Percentiles rank a stretch among this genome's conserved stretches.
These are phyloP conservation scores for Eremophila alpestris DNA, from an alignment of 2,797 vertebrate species.

Conservation along the genomic window DNA sequence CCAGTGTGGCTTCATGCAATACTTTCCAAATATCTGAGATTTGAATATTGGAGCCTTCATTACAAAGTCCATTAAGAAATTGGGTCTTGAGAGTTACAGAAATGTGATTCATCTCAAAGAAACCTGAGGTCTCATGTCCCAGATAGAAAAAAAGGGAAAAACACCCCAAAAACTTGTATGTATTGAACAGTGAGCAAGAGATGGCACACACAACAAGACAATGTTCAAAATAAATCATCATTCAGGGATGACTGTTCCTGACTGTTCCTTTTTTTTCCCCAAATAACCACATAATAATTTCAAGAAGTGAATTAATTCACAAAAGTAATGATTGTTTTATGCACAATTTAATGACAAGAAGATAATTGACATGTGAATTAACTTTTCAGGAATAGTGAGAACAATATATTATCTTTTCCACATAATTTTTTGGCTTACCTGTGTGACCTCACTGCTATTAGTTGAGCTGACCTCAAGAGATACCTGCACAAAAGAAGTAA, in stretches of 20 bases:
- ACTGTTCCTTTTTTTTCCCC: not conserved
- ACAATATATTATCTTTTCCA: not conserved
- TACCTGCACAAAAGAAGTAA: not conserved
- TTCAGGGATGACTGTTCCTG: not conserved
- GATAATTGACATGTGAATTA: slow-evolving; percentile 22
- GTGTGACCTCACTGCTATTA: not conserved
- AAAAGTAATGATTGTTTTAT: not conserved
- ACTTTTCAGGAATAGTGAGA: not conserved
- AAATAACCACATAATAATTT: not conserved
- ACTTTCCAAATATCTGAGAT: not conserved
- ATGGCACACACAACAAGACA: not conserved
- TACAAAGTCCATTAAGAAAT: not conserved
- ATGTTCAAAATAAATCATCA: not conserved
- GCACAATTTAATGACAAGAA: not conserved
- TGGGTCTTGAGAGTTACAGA: not conserved
- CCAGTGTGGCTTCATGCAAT: not conserved
- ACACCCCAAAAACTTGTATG: rapidly evolving
- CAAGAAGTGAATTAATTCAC: not conserved
- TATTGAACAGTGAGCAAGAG: not conserved
- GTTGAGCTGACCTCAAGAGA: not conserved
- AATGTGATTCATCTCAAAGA: not conserved
- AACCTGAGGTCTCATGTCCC: not conserved
- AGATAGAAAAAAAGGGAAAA: not conserved
- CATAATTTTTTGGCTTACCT: not conserved
- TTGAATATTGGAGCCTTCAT: not conserved